Percentiles rank a stretch among this genome's conserved stretches.
phyloP scores from a whole-genome alignment of 1,140 invertebrate genomes.

The Papilio dardanus region DNA sequence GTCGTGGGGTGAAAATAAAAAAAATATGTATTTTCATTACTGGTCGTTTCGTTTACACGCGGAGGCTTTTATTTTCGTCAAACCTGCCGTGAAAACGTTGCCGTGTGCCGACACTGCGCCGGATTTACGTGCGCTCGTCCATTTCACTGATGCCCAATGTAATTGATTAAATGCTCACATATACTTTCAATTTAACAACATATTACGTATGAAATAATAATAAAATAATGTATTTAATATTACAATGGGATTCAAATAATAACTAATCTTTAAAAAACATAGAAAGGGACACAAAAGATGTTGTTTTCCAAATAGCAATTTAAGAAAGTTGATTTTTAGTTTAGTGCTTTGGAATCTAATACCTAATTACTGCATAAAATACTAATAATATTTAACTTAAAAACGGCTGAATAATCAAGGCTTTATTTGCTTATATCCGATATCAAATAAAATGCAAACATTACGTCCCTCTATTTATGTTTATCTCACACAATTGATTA shows the following conservation, averaged over 20 bases:
- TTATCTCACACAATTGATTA: conserved; percentile 8
- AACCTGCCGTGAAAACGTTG: conserved; percentile 53
- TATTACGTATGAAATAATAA: no score
- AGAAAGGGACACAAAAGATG: no score
- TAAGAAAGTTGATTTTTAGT: no score
- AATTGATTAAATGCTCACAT: not conserved
- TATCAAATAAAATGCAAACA: not conserved
- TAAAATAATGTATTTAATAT: no score
- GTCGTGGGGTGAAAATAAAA: conserved; percentile 44
- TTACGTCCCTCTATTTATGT: not conserved
- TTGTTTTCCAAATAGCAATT: no score
- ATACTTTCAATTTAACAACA: not conserved
- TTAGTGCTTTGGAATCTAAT: no score
- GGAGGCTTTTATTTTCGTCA: conserved; percentile 59
- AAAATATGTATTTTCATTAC: conserved; percentile 61
- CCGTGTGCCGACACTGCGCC: conserved; percentile 27
- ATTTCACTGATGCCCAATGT: conserved; percentile 15
- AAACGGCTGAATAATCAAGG: not conserved
- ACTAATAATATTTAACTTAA: no score
- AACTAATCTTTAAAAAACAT: no score
- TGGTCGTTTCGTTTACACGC: conserved; percentile 59
- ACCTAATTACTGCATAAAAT: no score
- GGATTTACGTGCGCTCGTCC: conserved; percentile 21
- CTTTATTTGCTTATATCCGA: not conserved
- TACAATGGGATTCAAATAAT: no score